Conservation (phyloP, 2,797 vertebrate genomes). For the Morelia viridis region DNA sequence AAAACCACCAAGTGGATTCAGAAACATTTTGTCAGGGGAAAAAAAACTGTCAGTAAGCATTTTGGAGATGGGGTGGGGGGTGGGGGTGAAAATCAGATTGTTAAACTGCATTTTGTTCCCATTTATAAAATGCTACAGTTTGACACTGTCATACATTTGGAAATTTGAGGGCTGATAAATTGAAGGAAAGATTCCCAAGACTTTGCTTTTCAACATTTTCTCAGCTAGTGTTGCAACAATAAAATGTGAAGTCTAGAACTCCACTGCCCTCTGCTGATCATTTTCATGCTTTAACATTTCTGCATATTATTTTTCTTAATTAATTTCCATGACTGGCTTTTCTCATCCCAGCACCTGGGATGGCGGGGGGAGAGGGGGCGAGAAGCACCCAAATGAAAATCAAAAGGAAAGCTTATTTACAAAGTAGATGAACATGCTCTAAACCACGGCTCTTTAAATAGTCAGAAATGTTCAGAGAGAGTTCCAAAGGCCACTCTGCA, state of each 20-base stretch:
- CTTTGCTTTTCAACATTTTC: slow-evolving; percentile 12
- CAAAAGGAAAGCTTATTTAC: neutral
- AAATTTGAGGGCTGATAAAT: slow-evolving; percentile 49
- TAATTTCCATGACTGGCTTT: neutral
- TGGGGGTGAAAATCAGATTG: slow-evolving; percentile 67
- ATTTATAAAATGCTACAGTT: slow-evolving; percentile 71
- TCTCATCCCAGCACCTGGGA: neutral
- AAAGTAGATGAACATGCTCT: neutral
- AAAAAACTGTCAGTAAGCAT: slow-evolving; percentile 57
- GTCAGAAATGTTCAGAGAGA: neutral
- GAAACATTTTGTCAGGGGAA: slow-evolving; percentile 62
- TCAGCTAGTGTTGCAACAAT: accelerated
- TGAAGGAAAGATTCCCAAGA: slow-evolving; percentile 7
- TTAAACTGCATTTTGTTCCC: slow-evolving; percentile 76
- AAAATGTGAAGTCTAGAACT: slow-evolving; percentile 29
- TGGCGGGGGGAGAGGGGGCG: accelerated
- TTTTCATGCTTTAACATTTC: neutral
- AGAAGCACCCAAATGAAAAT: neutral
- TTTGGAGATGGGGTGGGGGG: slow-evolving; percentile 60
- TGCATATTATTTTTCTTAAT: neutral
- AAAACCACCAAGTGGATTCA: slow-evolving; percentile 41
- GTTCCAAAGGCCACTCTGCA: neutral
- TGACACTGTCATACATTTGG: slow-evolving; percentile 64
- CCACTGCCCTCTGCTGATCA: slow-evolving; percentile 65
- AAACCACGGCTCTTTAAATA: neutral